Conservation (phyloP, 2,113 vertebrate species). For the Reinhardtius hippoglossoides region DNA sequence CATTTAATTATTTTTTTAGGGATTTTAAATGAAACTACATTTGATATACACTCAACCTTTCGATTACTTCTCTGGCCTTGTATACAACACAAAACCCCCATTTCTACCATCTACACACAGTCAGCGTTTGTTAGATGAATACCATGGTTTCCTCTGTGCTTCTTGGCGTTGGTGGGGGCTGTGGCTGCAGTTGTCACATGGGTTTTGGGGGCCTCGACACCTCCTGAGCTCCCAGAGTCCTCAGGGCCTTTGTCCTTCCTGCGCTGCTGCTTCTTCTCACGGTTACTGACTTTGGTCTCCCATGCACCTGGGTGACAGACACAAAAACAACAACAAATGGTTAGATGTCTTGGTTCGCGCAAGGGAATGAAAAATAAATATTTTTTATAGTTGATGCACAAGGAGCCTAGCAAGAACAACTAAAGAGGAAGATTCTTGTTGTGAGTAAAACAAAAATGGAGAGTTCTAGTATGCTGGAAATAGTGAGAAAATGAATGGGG, state of each 20-base stretch:
- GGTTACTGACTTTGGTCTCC: slow-evolving; percentile 98
- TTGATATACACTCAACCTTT: too few species aligned
- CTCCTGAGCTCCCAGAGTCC: slow-evolving; percentile 84
- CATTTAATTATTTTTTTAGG: background rate
- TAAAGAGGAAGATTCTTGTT: background rate
- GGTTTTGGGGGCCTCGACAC: slow-evolving; percentile 69
- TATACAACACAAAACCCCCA: background rate
- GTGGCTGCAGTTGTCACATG: slow-evolving; percentile 73
- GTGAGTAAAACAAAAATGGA: background rate
- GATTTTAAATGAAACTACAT: background rate
- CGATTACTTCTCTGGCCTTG: too few species aligned
- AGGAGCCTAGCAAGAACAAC: background rate
- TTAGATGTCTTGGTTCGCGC: background rate
- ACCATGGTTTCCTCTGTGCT: slow-evolving; percentile 87
- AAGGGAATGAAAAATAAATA: background rate
- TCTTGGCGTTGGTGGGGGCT: slow-evolving; percentile 82
- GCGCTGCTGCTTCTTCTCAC: slow-evolving; percentile 94
- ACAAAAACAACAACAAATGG: background rate
- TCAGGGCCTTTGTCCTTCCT: slow-evolving; percentile 92
- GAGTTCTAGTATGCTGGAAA: background rate
- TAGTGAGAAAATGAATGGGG: background rate
- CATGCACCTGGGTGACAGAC: slow-evolving; percentile 85
- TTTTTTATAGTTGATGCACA: background rate
- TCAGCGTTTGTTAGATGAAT: background rate
- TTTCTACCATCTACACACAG: background rate